Conservation (phyloP, 2,888 invertebrate genomes). For the Drosophila subquinaria region DNA sequence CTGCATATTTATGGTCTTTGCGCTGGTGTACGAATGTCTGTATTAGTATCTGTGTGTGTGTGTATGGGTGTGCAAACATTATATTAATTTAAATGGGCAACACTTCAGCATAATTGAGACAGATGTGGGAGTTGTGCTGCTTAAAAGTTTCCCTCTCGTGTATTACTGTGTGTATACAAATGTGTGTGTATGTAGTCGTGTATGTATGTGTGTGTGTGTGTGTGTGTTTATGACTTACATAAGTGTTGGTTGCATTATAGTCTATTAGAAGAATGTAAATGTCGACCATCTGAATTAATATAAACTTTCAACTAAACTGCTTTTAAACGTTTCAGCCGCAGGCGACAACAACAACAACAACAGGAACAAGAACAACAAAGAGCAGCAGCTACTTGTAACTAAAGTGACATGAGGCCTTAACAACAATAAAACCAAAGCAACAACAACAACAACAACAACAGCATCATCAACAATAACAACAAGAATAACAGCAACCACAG, state of each 20-base stretch:
- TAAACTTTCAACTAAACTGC: conserved; percentile 48
- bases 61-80: conserved; percentile 24
- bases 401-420: conserved; percentile 79
- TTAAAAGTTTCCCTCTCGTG: background rate
- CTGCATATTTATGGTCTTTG: conserved; percentile 41
- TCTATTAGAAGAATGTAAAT: conserved; percentile 30
- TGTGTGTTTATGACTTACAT: conserved; percentile 14
- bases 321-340: conserved; percentile 45
- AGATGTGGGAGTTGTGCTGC: background rate
- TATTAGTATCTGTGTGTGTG: background rate
- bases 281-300: conserved; percentile 60
- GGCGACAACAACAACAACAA: conserved; percentile 24
- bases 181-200: conserved; percentile 3
- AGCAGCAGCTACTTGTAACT: conserved; percentile 66
- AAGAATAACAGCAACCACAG: conserved; percentile 23
- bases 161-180: background rate
- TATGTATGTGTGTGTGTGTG: conserved; percentile 8
- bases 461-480: conserved; percentile 24
- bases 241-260: conserved; percentile 32
- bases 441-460: conserved; percentile 24
- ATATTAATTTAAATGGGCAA: conserved; percentile 53
- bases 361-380: conserved; percentile 36
- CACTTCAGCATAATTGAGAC: conserved; percentile 38
- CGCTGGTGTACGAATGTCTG: conserved; percentile 7
- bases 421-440: conserved; percentile 51